phyloP scores from a whole-genome alignment of 35 echinoderm and acorn worm species.

The Stichopus chloronotus region DNA sequence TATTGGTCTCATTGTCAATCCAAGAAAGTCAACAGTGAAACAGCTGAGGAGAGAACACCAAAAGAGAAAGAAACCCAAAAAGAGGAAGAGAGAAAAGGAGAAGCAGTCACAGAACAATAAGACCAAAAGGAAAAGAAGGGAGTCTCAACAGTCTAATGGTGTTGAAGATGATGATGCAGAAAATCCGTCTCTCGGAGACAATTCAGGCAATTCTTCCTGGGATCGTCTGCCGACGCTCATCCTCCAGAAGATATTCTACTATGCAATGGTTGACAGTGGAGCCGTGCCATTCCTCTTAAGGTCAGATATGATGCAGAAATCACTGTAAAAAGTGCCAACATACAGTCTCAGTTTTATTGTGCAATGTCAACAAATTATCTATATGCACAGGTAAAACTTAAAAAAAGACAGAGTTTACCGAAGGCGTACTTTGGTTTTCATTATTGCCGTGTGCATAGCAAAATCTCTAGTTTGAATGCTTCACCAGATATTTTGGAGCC shows the following conservation, averaged over 20 bases:
- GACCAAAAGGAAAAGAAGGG: neutral
- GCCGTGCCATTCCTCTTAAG: conserved; percentile 35
- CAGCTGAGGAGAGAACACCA: neutral
- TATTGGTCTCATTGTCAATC: neutral
- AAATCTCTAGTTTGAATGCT: too few relatives aligned
- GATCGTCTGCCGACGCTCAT: neutral
- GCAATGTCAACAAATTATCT: too few relatives aligned
- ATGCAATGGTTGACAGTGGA: neutral
- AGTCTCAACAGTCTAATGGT: neutral
- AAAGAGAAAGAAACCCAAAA: neutral
- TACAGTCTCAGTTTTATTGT: too few relatives aligned
- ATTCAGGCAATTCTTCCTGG: neutral
- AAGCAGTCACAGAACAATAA: neutral
- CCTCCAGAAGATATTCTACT: conserved; percentile 14
- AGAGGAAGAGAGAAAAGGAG: neutral
- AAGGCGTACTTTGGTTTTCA: too few relatives aligned
- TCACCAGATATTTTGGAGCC: too few relatives aligned
- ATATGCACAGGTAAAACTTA: too few relatives aligned
- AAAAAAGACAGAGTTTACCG: too few relatives aligned
- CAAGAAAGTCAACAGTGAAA: neutral
- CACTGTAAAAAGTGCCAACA: too few relatives aligned
- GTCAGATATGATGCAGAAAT: neutral
- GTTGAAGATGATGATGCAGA: neutral
- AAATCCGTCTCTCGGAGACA: neutral
- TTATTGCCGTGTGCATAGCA: too few relatives aligned